phyloP scores from a whole-genome alignment of 2,113 vertebrate genomes.

The Cromileptes altivelis region DNA sequence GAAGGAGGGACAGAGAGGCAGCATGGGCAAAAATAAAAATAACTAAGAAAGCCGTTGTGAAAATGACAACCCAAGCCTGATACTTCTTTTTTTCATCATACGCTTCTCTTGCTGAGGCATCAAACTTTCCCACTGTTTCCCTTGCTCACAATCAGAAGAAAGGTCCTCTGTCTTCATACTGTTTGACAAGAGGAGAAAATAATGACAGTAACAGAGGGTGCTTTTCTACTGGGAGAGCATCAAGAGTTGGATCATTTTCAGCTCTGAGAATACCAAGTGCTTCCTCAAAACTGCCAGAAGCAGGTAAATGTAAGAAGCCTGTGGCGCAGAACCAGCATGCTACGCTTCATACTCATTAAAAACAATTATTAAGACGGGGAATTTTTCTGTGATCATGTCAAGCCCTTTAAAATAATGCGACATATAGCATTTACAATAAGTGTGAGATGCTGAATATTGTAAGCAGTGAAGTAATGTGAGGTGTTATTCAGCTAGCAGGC shows the following conservation, averaged over 20 bases:
- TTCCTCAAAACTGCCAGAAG: constrained; percentile 50
- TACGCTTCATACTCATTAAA: constrained; percentile 44
- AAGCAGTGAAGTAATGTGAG: constrained; percentile 10
- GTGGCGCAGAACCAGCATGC: constrained; percentile 8
- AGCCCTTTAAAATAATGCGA: neutral
- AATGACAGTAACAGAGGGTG: constrained; percentile 26
- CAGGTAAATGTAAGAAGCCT: constrained; percentile 26
- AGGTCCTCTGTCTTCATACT: constrained; percentile 25
- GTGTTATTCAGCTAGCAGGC: constrained; percentile 33
- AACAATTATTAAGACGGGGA: constrained; percentile 33
- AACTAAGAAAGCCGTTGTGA: neutral
- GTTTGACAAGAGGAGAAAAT: constrained; percentile 49
- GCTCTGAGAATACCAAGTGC: constrained; percentile 20
- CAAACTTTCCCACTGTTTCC: constrained; percentile 11
- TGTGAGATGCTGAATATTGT: constrained; percentile 22
- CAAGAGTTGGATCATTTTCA: constrained; percentile 38
- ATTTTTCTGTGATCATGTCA: constrained; percentile 30
- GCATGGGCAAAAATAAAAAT: neutral
- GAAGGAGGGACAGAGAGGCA: neutral
- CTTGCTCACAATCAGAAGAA: constrained; percentile 25
- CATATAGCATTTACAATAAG: constrained; percentile 13
- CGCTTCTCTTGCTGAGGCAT: neutral
- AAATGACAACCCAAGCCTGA: neutral
- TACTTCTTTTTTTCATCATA: neutral
- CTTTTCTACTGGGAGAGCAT: constrained; percentile 35